Base-by-base conservation (phyloP, 2,888 invertebrate species). In the Eupsilia transversa region DNA sequence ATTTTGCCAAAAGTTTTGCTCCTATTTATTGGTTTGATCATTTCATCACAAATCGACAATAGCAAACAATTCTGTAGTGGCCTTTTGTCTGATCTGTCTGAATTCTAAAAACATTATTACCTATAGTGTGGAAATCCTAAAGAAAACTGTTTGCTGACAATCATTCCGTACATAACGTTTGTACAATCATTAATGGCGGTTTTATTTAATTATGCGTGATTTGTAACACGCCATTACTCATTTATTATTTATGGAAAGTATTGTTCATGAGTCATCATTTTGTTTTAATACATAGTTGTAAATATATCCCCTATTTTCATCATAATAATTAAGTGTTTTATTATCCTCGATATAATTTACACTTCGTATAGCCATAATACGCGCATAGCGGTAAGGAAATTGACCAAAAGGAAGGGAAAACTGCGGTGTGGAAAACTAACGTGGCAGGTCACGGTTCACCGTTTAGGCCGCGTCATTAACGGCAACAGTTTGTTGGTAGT, bases 281-380 rank as follows among this genome's bases (percentile, higher is more conserved):
- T 93, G 93, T 92, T 94, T 92, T 93, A 89, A 91, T 94, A 93
- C 93, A 92, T 96, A 87, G 87, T 86, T 87, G 96, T 96, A 96
- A 95, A 96, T 96, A 96, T 93, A 95, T 92, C 91, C 95, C 96
- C 96, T 96, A 96, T 96, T 96, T 96, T 96, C 95, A 95, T 96
- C 95, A 94, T 95, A 95, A 93, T 94, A 94, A 86, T 78, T 64
- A 30, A 77, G 86, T 88, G 88, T 91, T 92, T 92, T 82, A 86
- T 83, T 87, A 56, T 65, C 56, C 66, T 63, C 6, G 27, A 30
- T 41, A 0, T 38, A 33, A 43, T n/a, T 41, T 30, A 23, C 3
- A 49, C 57, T 76, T 49, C 6, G 3, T 41, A 10, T 52, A 33
- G n/a, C 12, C 43, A 14, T 49, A 56, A 35, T 41, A 38, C 27